Evolutionary conservation across 2,797 vertebrate genomes (phyloP).

Genomic region (Silurus aristotelis): DNA sequence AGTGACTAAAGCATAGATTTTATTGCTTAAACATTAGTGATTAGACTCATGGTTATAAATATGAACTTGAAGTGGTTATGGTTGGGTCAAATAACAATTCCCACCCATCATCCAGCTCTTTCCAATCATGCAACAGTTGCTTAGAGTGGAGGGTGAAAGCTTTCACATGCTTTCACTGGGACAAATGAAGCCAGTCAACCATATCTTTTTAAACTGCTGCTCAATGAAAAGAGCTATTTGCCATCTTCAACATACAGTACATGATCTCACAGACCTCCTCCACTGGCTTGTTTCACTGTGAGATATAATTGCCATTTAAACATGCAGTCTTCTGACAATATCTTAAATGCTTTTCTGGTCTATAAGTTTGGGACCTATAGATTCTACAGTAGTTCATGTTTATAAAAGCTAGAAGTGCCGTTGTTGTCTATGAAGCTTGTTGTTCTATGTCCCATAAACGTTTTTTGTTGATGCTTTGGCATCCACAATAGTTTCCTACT

Average conservation of each 20-base stretch:
- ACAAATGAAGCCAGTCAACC: neutral
- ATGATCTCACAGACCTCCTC: neutral
- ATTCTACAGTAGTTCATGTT: neutral
- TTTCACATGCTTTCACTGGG: neutral
- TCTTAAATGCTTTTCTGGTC: neutral
- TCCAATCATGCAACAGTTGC: neutral
- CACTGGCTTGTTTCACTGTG: neutral
- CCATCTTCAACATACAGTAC: neutral
- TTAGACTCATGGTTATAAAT: neutral
- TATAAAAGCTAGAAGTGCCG: neutral
- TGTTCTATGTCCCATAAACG: neutral
- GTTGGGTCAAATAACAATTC: neutral
- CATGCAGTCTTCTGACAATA: constrained; percentile 4
- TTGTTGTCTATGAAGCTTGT: neutral
- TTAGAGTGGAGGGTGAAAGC: neutral
- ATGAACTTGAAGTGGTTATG: neutral
- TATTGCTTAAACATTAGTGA: neutral
- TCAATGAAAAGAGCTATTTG: neutral
- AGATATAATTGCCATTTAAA: neutral
- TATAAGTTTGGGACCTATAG: neutral
- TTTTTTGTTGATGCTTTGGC: constrained; percentile 4
- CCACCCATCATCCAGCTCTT: neutral
- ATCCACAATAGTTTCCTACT: neutral
- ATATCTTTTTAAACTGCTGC: neutral
- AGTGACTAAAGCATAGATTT: neutral